Base-by-base conservation (phyloP, 1,140 invertebrate genomes). In the Caerostris extrusa region DNA sequence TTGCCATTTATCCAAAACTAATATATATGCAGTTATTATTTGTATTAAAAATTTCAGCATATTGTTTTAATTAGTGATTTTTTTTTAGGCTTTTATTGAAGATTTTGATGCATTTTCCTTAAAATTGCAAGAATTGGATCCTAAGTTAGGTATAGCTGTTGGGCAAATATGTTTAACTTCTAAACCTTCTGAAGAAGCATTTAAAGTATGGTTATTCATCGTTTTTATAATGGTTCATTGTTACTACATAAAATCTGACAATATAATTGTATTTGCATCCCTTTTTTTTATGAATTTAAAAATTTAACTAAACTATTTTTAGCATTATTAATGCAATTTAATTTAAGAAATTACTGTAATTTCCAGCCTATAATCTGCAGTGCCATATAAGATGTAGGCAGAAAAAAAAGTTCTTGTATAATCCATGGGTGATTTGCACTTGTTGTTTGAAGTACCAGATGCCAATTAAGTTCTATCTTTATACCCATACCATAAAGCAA, bases 91-190 rank as follows among this genome's bases (percentile, higher is more conserved):
- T 17, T 94, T 94, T 90, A 34, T 56, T 55, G 50, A 88, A 81
- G 86, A 93, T 81, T 93, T 58, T 50, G 8, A 61, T 53, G 6
- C 14, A 7, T 93, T 93, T 93, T 71, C 19, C 14, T 4, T 17
- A 53, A 82, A 81, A 81, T 12, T 93, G 3, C 3, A 82, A 50
- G 92, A 93, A 17, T 34, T 93, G n/a, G 92, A 93, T 89, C 69
- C 58, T 3, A 88, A 93, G 57, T 81, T 93, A 19, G 92, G 92
- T 17, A 93, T 89, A 55, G n/a, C 50, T 61, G 5, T 93, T 60
- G 85, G 85, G 7, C 92, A 93, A 19, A 56, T 69, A 12, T 93
- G 85, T 55, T n/a, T 88, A 34, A 55, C 3, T 6, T 93, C 12
- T 88, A 2, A 19, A 57, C 57, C 92, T 19, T 0, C 71, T 55